Evolutionary conservation across 2,113 vertebrate species (phyloP).

Genomic region (Ceratotherium simum): DNA sequence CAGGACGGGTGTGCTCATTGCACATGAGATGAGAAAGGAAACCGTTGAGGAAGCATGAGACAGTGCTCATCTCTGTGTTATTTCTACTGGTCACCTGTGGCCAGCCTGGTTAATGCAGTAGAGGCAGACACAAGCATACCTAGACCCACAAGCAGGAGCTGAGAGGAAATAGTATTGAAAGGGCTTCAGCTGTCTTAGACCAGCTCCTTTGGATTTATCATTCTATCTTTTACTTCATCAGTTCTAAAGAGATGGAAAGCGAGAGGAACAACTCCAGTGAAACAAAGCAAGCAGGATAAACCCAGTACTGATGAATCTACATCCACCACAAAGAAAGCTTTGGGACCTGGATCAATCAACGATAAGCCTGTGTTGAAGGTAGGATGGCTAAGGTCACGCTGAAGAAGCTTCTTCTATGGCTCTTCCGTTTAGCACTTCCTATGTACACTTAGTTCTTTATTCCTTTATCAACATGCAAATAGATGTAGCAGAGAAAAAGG

Average conservation of each 20-base stretch:
- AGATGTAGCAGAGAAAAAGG: neutral
- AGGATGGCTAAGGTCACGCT: neutral
- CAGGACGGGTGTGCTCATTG: neutral
- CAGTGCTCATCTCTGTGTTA: too few relatives aligned
- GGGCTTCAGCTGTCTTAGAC: neutral
- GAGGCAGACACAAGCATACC: neutral
- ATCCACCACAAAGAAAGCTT: neutral
- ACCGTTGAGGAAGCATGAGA: neutral
- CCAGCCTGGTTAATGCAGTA: neutral
- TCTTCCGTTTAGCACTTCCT: neutral
- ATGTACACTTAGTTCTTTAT: neutral
- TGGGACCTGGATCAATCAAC: neutral
- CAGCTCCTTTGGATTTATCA: neutral
- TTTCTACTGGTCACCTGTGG: neutral
- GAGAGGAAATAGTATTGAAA: neutral
- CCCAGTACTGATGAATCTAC: neutral
- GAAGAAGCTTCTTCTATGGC: neutral
- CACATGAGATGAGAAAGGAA: neutral
- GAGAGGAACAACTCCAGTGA: accelerated
- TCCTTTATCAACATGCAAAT: neutral
- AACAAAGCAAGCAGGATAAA: neutral
- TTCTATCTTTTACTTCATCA: neutral
- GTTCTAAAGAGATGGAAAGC: neutral
- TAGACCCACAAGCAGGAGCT: neutral
- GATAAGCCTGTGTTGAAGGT: neutral